Conservation (phyloP, 2,888 invertebrate genomes). For the Cetonia aurata region DNA sequence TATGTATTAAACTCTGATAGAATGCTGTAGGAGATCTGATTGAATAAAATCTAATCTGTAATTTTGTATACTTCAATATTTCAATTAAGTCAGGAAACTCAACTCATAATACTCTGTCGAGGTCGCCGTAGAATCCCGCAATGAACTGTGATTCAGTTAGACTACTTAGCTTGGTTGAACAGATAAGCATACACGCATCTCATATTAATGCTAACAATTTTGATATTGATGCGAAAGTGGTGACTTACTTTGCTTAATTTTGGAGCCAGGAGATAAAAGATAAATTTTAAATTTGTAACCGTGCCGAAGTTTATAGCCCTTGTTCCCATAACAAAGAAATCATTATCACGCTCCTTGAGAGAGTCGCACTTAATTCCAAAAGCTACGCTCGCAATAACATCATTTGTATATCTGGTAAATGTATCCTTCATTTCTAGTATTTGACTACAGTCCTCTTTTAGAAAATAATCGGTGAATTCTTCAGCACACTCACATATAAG, state of each 20-base stretch:
- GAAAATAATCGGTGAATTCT: slow-evolving; percentile 50
- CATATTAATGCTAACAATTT: too few relatives aligned
- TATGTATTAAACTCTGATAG: too few relatives aligned
- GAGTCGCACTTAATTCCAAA: slow-evolving; percentile 73
- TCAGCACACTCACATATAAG: slow-evolving; percentile 45
- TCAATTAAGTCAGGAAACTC: too few relatives aligned
- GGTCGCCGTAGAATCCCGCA: too few relatives aligned
- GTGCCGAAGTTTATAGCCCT: slow-evolving; percentile 42
- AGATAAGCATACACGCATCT: too few relatives aligned
- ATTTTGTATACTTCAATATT: too few relatives aligned
- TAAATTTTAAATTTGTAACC: slow-evolving; percentile 16
- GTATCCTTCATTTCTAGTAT: slow-evolving; percentile 67
- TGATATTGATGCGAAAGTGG: too few relatives aligned
- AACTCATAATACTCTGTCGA: too few relatives aligned
- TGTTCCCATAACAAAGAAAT: slow-evolving; percentile 67
- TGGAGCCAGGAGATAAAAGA: slow-evolving; percentile 29
- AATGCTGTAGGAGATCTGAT: too few relatives aligned
- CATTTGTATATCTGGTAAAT: slow-evolving; percentile 70
- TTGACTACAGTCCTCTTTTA: slow-evolving; percentile 48
- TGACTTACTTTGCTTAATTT: slow-evolving; percentile 25
- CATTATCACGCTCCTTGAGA: slow-evolving; percentile 68
- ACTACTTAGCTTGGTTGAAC: too few relatives aligned
- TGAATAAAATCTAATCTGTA: too few relatives aligned
- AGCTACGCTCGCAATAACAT: slow-evolving; percentile 72
- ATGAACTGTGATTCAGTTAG: too few relatives aligned